Conservation (phyloP, 2,888 invertebrate genomes). For the Xanthia icteritia region DNA sequence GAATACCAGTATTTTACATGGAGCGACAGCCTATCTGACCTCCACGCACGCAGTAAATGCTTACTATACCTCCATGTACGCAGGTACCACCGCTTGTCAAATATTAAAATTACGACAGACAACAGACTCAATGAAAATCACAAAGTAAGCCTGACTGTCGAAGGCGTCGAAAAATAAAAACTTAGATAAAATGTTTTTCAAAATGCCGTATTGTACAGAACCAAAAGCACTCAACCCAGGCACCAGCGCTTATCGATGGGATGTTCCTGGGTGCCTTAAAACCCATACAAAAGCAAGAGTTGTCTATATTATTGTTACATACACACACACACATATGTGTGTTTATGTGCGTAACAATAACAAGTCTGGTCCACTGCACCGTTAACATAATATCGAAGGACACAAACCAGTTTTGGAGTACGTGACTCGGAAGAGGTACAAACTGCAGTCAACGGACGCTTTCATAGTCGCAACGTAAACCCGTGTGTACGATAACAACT, state of each 20-base stretch:
- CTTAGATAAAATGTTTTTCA: too few species aligned
- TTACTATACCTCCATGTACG: too few species aligned
- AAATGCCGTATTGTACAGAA: background rate
- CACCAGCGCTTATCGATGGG: background rate
- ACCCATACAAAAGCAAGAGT: background rate
- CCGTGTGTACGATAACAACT: background rate
- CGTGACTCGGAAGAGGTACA: slow-evolving; percentile 19
- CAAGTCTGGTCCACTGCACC: background rate
- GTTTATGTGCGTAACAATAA: background rate
- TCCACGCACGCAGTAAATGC: too few species aligned
- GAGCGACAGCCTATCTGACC: too few species aligned
- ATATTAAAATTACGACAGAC: too few species aligned
- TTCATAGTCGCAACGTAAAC: background rate
- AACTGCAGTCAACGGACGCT: background rate
- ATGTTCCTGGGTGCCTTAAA: background rate
- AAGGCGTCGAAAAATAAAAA: too few species aligned
- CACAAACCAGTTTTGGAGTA: slow-evolving; percentile 37
- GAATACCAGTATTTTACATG: too few species aligned
- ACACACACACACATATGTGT: too few species aligned
- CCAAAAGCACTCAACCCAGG: background rate
- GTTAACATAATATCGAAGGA: slow-evolving; percentile 38
- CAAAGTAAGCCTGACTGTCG: too few species aligned
- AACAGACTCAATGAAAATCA: too few species aligned
- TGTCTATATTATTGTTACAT: background rate
- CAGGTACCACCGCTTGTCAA: too few species aligned